Evolutionary conservation across 2,888 invertebrate genomes (phyloP), one percentile per base, ranked within the genome.

Genomic region (Clostera curtula): DNA sequence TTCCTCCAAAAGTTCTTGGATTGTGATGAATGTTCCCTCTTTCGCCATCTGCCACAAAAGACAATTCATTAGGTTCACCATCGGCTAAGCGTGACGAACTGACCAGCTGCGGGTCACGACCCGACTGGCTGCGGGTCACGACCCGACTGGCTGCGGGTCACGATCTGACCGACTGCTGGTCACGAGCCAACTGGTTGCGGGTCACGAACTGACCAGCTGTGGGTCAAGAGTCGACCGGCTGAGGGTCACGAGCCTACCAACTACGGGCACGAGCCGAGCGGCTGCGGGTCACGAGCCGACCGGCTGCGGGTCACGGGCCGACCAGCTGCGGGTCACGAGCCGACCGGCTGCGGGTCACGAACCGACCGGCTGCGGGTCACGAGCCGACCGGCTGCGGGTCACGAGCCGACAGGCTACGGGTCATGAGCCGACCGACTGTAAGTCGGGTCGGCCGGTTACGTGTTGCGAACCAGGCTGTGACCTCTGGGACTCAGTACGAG

Each of bases 31-130:
- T 9, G 25, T 12, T 2, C 15, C 25, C 3, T 19, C 33, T 3
- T 26, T 25, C 11, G 12, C 33, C 29, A 33, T 33, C 29, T 33
- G 9, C 23, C 23, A 29, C 26, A 24, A 17, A 23, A 23, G 8
- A 5, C 1, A 19, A 9, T 13, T n/a, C 5, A 20, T 25, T 29
- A 9, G 11, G 4, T 3, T 21, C 21, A 8, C 6, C 4, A 7
- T 4, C 12, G 13, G 4, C 7, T 12, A 14, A n/a, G 11, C 14
- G 16, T 19, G 21, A 27, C 12, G 21, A 16, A 20, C 8, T 16
- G 12, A 4, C n/a, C n/a, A 7, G 6, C 10, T 20, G 21, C 15
- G 15, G 15, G 4, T 15, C 15, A 15, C 15, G 15, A 6, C 4
- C 15, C 15, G 15, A 6, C 4, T 6, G 15, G 4, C 15, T 15